A percentile compares a stretch with the other conserved stretches of the same genome.
These are phyloP conservation scores for Teleogryllus occipitalis DNA, from an alignment of 1,140 invertebrate species.

Conservation along the genomic window DNA sequence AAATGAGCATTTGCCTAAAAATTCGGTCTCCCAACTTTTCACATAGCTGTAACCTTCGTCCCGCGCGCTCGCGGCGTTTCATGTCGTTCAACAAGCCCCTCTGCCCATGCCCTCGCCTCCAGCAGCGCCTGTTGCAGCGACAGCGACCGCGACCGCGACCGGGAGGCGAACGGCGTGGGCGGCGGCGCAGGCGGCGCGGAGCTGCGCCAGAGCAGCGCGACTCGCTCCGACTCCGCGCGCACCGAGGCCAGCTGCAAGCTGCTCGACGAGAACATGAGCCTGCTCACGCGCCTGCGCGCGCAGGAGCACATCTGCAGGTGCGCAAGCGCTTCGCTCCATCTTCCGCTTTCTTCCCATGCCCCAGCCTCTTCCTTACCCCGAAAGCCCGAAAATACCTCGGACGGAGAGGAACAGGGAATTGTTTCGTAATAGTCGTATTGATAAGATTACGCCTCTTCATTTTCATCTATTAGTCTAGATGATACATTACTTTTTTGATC, in stretches of 20 bases:
- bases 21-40: too few species aligned
- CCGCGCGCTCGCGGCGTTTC: too few species aligned
- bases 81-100: too few species aligned
- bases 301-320: slow-evolving; percentile 40
- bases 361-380: too few species aligned
- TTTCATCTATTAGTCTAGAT: too few species aligned
- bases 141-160: slow-evolving; percentile 14
- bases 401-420: too few species aligned
- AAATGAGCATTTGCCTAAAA: too few species aligned
- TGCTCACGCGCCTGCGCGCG: slow-evolving; percentile 38
- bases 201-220: slow-evolving; percentile 26
- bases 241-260: slow-evolving; percentile 39
- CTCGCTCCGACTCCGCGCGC: slow-evolving; percentile 33
- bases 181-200: slow-evolving; percentile 27
- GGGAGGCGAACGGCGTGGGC: neutral
- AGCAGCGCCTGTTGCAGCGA: slow-evolving; percentile 10
- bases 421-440: neutral
- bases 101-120: too few species aligned
- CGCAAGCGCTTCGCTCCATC: neutral
- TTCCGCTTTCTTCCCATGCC: too few species aligned
- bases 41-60: too few species aligned
- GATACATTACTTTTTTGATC: too few species aligned
- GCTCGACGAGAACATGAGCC: slow-evolving; percentile 42
- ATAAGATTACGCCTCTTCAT: neutral
- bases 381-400: too few species aligned